Base-by-base conservation (phyloP, 2,888 invertebrate genomes). In the Mimachlamys varia region DNA sequence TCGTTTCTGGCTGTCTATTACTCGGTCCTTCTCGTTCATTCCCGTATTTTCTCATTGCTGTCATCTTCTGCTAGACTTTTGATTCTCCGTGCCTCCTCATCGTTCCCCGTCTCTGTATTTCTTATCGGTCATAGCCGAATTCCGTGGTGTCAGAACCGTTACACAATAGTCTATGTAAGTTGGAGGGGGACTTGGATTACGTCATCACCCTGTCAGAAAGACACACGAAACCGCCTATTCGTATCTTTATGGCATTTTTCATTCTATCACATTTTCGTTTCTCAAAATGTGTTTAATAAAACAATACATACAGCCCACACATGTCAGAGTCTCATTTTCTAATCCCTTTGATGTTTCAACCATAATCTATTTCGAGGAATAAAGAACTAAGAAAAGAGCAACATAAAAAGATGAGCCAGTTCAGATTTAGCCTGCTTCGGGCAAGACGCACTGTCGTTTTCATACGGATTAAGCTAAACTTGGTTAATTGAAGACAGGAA, bases 181-280 rank as follows among this genome's bases (percentile, higher is more conserved):
- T 22, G 58, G 58, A 58, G 53, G 19, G 55, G 4, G 10, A 22
- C 58, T 58, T 58, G 22, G 19, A 22, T 58, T 58, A 58, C 58
- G 58, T 19, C 58, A 58, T 58, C n/a, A 58, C n/a, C 58, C 58
- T 58, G 19, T 58, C 58, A 58, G 22, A 10, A 19, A 58, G 58
- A 58, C 58, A n/a, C 22, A 19, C 7, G 19, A 58, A 58, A 58
- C 58, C 58, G 58, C n/a, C 7, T 10, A 22, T 58, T 58, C 7
- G 58, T 58, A 58, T 22, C 22, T 58, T 58, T 58, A 58, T 58
- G 58, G 58, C n/a, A 58, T 58, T 58, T n/a, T 58, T 58, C 58
- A 58, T 58, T 58, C n/a, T 10, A 58, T 58, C 58, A 22, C 58
- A 19, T 53, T 13, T 53, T 22, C n/a, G n/a, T n/a, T 58, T 22